Evolutionary conservation across 2,797 vertebrate genomes (phyloP).

Genomic region (Macrochelys suwanniensis): DNA sequence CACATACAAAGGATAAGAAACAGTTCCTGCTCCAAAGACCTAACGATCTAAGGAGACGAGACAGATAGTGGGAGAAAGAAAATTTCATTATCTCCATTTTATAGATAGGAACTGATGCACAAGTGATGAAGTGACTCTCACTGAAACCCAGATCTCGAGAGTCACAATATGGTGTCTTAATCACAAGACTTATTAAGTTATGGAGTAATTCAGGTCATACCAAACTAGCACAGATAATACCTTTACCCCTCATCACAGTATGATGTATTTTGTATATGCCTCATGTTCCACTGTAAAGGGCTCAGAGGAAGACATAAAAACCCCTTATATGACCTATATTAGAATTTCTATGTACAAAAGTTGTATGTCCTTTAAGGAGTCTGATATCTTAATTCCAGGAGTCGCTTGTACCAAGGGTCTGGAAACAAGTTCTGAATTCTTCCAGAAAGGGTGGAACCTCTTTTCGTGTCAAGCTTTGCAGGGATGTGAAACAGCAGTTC

Average conservation of each 20-base stretch:
- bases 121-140: background rate
- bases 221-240: background rate
- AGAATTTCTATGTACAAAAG: background rate
- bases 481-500: background rate
- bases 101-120: background rate
- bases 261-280: background rate
- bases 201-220: background rate
- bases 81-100: background rate
- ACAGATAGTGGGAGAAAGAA: background rate
- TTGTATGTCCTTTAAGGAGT: background rate
- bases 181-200: background rate
- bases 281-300: background rate
- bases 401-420: background rate
- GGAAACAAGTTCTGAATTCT: background rate
- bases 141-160: rapidly evolving
- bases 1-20: slow-evolving; percentile 15
- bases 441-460: background rate
- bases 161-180: rapidly evolving
- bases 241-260: background rate
- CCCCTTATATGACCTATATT: background rate
- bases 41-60: background rate
- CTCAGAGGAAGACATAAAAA: background rate
- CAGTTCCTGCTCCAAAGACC: background rate
- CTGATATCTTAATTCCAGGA: background rate
- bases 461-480: background rate